A percentile compares a stretch with the other conserved stretches of the same genome.
phyloP scores from a whole-genome alignment of 2,797 vertebrate species.

The Heliangelus exortis region DNA sequence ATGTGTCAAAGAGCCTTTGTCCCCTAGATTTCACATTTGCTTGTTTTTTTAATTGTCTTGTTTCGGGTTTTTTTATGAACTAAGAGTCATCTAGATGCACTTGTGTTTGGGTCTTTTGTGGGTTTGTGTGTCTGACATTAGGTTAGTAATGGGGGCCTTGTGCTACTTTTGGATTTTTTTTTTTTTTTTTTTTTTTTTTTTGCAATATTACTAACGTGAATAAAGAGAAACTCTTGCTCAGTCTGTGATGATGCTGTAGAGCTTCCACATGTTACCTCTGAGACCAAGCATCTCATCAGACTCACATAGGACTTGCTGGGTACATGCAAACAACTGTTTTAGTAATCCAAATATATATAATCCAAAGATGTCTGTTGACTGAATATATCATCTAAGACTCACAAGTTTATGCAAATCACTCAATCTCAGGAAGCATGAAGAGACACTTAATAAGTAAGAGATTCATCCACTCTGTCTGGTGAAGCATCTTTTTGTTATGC shows the following conservation, averaged over 20 bases:
- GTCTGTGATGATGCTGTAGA: not conserved
- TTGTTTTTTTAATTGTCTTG: not conserved
- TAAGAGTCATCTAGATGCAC: not conserved
- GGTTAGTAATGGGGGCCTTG: not conserved
- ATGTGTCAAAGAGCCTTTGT: not conserved
- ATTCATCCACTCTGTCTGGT: not conserved
- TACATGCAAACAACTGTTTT: not conserved
- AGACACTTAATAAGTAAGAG: not conserved
- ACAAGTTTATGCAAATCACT: not conserved
- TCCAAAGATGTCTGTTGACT: not conserved
- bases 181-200: not conserved
- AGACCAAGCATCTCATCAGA: not conserved
- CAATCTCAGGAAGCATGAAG: not conserved
- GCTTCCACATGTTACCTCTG: not conserved
- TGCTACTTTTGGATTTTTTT: not conserved
- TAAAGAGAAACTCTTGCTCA: not conserved
- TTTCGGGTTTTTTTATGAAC: not conserved
- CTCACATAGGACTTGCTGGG: not conserved
- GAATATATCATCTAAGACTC: fast-evolving
- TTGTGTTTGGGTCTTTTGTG: too few relatives aligned
- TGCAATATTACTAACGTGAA: not conserved
- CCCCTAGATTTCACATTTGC: not conserved
- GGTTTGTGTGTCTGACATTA: not conserved
- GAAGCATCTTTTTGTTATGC: fast-evolving
- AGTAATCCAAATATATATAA: not conserved